Evolutionary conservation across 37 sponge, comb jelly and placozoan species (phyloP).

Genomic region (Corticium candelabrum): DNA sequence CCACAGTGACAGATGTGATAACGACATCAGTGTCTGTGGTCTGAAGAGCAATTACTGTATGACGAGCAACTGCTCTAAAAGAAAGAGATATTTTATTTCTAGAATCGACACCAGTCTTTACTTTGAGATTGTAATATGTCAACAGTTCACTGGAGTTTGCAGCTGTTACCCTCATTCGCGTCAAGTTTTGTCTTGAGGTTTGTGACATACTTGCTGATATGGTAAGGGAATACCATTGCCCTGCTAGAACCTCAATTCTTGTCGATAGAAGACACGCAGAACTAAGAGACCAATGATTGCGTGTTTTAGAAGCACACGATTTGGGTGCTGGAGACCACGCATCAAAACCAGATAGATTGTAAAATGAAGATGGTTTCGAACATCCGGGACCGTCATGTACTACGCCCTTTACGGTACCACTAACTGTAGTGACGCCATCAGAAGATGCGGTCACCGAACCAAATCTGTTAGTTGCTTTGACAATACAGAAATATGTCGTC

Average conservation of each 20-base stretch:
- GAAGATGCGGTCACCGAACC: background rate
- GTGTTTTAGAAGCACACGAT: background rate
- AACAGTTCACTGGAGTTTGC: background rate
- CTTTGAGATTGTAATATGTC: background rate
- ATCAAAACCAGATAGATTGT: background rate
- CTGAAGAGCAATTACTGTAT: background rate
- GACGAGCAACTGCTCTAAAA: background rate
- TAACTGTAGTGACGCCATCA: background rate
- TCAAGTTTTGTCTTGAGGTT: too few species aligned
- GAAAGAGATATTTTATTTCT: too few species aligned
- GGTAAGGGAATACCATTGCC: background rate
- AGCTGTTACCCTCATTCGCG: too few species aligned
- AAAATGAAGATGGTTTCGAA: background rate
- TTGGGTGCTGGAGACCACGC: background rate
- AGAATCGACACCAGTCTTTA: too few species aligned
- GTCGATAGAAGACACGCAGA: too few species aligned
- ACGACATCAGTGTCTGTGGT: background rate
- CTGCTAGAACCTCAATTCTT: too few species aligned
- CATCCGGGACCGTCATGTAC: background rate
- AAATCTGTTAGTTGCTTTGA: background rate
- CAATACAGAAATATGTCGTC: background rate
- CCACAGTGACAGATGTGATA: background rate
- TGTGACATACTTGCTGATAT: background rate
- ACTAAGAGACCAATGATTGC: too few species aligned
- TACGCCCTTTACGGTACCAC: background rate